Evolutionary conservation across 2,888 invertebrate genomes (phyloP), one percentile per base, ranked within the genome.

Genomic region (Andrena camellia): DNA sequence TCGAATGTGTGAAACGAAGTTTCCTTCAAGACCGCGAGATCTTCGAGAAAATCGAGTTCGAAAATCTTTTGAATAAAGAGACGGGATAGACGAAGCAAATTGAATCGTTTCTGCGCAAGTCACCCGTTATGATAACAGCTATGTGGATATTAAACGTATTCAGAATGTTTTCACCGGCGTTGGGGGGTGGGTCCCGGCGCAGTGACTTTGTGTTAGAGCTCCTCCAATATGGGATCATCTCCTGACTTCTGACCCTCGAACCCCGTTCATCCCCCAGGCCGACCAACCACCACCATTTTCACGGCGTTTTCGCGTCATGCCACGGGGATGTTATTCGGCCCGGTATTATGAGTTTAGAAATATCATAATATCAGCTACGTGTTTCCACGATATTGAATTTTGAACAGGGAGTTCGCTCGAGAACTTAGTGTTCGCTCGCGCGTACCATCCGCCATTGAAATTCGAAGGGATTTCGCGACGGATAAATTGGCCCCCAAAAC

Each of bases 301-400:
- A 50, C 42, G 29, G 59, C n/a, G 80, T 68, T 62, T 71, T 66
- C 83, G 63, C 72, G 76, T 80, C 80, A 72, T 64, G 64, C 80
- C 76, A 70, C 59, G 17, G 70, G 76, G 76, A 72, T 83, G 83
- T 83, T 85, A 87, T 83, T 81, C 85, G 81, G 62, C 66, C 60
- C 33, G 88, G 85, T 90, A 91, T 90, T 90, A 87, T 88, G 84
- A 89, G 88, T 89, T 90, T 88, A 90, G 90, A 90, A 90, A 90
- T 91, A 91, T 90, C 87, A 90, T 90, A 90, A 87, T 87, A 91
- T 89, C 84, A 86, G 86, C 85, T 87, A 88, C 89, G 88, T 91
- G 91, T 91, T 92, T 88, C 87, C 83, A 78, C 83, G 89, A 91
- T 92, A 92, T 92, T 92, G 92, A 91, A 92, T 92, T 90, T 89